Evolutionary conservation across 2,888 invertebrate species (phyloP).

Genomic region (Bursaphelenchus okinawaensis): DNA sequence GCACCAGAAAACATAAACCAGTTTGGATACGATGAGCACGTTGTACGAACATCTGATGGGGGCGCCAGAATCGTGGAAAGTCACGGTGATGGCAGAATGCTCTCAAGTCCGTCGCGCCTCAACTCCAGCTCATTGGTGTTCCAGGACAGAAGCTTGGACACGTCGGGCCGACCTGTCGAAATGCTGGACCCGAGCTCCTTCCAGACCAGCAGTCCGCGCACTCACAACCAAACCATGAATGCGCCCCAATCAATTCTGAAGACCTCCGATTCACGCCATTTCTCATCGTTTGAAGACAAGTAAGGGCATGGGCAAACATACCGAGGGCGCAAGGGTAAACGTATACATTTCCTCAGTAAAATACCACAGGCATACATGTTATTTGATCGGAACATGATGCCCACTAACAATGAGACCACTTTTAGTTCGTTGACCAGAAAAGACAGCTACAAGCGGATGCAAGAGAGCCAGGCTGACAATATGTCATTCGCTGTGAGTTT

Average conservation of each 20-base stretch:
- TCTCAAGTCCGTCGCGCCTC: constrained; percentile 16
- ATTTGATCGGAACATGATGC: neutral
- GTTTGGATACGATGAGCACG: constrained; percentile 54
- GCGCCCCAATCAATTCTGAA: constrained; percentile 22
- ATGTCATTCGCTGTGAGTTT: constrained; percentile 31
- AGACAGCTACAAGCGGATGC: constrained; percentile 54
- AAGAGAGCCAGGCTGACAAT: constrained; percentile 40
- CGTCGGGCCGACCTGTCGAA: constrained; percentile 9
- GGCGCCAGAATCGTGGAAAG: constrained; percentile 53
- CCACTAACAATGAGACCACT: neutral
- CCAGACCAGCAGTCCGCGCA: neutral
- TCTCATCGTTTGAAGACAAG: constrained; percentile 17
- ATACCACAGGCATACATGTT: no score
- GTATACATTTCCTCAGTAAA: neutral
- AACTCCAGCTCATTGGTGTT: constrained; percentile 9
- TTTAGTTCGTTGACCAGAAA: constrained; percentile 50
- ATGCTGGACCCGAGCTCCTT: neutral
- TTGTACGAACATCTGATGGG: constrained; percentile 52
- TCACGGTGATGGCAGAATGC: constrained; percentile 39
- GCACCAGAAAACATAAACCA: constrained; percentile 34
- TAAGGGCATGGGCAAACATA: constrained; percentile 10
- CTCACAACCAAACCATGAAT: constrained; percentile 1
- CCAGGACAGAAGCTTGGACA: constrained; percentile 31
- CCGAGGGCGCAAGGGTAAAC: constrained; percentile 2
- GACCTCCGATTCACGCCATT: constrained; percentile 18